Evolutionary conservation across 2,113 vertebrate genomes (phyloP).

Genomic region (Barnardius zonarius): DNA sequence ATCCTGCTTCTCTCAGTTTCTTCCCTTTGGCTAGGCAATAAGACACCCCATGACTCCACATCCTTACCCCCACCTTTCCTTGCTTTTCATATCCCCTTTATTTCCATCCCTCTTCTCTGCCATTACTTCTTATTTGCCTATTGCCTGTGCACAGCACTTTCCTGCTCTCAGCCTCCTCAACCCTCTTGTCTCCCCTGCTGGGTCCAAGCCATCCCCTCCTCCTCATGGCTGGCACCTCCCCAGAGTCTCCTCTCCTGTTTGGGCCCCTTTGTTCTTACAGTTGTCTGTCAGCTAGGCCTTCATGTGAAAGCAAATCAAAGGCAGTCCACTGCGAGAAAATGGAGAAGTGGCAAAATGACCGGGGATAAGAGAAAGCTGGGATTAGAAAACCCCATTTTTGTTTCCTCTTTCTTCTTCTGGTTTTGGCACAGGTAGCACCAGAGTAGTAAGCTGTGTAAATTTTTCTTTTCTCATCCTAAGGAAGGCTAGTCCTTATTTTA

Average conservation of each 20-base stretch:
- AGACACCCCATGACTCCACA: background rate
- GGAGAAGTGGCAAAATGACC: background rate
- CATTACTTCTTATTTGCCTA: background rate
- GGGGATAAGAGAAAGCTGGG: background rate
- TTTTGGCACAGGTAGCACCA: background rate
- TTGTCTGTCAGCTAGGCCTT: background rate
- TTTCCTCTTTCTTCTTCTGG: background rate
- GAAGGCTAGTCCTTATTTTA: background rate
- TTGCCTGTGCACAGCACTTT: rapidly evolving
- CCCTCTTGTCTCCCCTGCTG: background rate
- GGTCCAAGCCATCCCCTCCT: background rate
- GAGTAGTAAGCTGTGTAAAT: background rate
- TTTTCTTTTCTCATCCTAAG: background rate
- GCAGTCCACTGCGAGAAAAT: background rate
- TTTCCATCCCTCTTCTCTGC: background rate
- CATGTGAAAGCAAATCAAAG: constrained; percentile 14
- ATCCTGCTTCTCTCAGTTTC: background rate
- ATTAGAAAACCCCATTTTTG: background rate
- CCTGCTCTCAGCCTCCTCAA: background rate
- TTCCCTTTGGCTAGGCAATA: background rate
- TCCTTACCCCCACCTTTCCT: background rate
- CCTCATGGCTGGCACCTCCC: background rate
- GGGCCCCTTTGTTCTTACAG: background rate
- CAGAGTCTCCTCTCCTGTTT: background rate
- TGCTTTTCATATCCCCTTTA: background rate